Percentiles rank a stretch among this genome's conserved stretches.
Evolutionary conservation across 2,113 vertebrate species (phyloP).

Genomic region (Centrocercus urophasianus): DNA sequence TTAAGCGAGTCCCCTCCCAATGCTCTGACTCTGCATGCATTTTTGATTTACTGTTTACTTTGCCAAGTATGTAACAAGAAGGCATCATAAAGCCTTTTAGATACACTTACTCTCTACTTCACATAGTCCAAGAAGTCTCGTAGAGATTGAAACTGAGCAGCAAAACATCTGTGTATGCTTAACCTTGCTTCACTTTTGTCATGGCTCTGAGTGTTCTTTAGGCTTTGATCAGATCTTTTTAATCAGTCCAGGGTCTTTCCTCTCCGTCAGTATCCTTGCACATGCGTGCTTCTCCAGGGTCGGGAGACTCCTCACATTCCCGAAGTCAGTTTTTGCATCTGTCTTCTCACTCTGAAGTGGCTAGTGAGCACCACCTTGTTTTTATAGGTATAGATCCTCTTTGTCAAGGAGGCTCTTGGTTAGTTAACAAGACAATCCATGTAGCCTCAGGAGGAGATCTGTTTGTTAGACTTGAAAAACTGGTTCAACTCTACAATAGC

Average conservation of each 20-base stretch:
- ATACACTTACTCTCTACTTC: slow-evolving; percentile 14
- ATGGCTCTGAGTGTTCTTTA: slow-evolving; percentile 40
- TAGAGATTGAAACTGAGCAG: slow-evolving; percentile 37
- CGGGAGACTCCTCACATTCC: not conserved
- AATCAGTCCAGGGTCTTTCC: slow-evolving; percentile 21
- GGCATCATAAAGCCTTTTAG: slow-evolving; percentile 45
- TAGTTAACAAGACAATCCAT: not conserved
- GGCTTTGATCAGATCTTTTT: slow-evolving; percentile 61
- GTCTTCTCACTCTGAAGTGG: not conserved
- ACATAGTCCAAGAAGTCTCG: slow-evolving; percentile 43
- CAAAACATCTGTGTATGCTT: slow-evolving; percentile 37
- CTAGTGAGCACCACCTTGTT: not conserved
- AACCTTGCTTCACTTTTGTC: slow-evolving; percentile 40
- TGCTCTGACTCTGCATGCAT: not conserved
- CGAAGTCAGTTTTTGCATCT: not conserved
- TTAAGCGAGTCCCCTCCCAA: not conserved
- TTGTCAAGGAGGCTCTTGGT: not conserved
- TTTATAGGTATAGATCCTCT: slow-evolving; percentile 7
- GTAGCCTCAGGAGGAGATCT: not conserved
- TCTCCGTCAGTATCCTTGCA: not conserved
- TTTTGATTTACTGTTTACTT: slow-evolving; percentile 50
- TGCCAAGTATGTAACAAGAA: slow-evolving; percentile 37
- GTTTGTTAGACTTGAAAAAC: slow-evolving; percentile 48
- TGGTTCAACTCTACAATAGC: not conserved
- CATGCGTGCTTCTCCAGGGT: not conserved